Evolutionary conservation across 2,888 invertebrate species (phyloP).

Genomic region (Pocota personata): DNA sequence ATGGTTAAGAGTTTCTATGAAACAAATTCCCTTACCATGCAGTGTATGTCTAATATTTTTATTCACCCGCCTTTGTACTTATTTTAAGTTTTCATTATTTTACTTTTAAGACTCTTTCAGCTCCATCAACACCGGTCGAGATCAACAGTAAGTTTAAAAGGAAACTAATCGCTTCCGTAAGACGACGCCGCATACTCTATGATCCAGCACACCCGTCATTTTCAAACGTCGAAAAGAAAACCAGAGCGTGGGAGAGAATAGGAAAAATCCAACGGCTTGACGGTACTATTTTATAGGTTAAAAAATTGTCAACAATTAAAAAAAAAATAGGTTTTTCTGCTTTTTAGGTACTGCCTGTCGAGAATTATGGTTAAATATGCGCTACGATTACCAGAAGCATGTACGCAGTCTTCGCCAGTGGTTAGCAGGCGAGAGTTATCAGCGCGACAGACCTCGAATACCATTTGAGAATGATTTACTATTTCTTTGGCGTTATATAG

Average conservation of each 20-base stretch:
- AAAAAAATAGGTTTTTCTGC: not conserved
- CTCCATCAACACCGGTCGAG: conserved; percentile 11
- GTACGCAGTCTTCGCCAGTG: conserved; percentile 75
- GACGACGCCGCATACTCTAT: conserved; percentile 75
- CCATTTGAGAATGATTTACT: conserved; percentile 78
- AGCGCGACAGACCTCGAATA: conserved; percentile 75
- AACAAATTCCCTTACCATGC: no score
- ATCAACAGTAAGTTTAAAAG: conserved; percentile 65
- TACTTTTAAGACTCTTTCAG: conserved; percentile 43
- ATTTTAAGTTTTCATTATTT: conserved; percentile 13
- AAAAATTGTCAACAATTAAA: not conserved
- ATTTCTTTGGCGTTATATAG: conserved; percentile 78
- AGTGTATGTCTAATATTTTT: no score
- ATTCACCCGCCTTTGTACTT: not conserved
- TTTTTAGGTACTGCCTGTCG: conserved; percentile 75
- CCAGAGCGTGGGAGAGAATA: conserved; percentile 77
- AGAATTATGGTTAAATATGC: conserved; percentile 77
- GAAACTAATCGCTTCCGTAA: conserved; percentile 76
- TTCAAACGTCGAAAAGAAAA: conserved; percentile 74
- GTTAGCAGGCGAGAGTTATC: conserved; percentile 57
- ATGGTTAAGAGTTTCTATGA: no score
- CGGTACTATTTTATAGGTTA: conserved; percentile 53
- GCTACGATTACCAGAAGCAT: conserved; percentile 77
- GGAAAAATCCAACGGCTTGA: conserved; percentile 70
- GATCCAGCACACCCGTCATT: conserved; percentile 75